phyloP scores from a whole-genome alignment of 2,888 invertebrate genomes.

The Trichopria drosophilae region DNA sequence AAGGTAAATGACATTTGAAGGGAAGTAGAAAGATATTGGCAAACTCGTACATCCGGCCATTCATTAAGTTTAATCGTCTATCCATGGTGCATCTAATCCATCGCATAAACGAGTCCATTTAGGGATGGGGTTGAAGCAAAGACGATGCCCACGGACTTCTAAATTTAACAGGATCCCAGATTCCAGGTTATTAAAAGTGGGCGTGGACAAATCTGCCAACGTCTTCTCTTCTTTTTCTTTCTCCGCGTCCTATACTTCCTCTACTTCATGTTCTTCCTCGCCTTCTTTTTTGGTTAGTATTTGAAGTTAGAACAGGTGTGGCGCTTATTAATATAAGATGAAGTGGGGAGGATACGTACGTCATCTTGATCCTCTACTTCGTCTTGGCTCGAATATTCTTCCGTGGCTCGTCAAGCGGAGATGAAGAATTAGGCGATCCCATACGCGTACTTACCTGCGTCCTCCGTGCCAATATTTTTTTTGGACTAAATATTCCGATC shows the following conservation, averaged over 20 bases:
- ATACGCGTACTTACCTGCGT: conserved; percentile 30
- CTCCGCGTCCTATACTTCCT: conserved; percentile 9
- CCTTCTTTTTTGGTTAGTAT: background rate
- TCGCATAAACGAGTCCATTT: conserved; percentile 33
- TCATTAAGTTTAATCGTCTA: too few species aligned
- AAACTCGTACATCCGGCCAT: too few species aligned
- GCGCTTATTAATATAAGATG: conserved; percentile 51
- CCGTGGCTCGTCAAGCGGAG: conserved; percentile 35
- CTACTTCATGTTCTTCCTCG: conserved; percentile 2
- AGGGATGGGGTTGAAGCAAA: conserved; percentile 25
- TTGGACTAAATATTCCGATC: too few species aligned
- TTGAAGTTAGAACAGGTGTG: conserved; percentile 50
- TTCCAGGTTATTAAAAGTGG: conserved; percentile 57
- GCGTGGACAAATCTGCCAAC: conserved; percentile 39
- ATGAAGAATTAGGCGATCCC: conserved; percentile 40
- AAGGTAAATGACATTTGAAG: too few species aligned
- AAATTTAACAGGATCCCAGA: conserved; percentile 53
- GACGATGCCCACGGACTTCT: too few species aligned
- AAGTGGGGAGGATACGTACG: conserved; percentile 28
- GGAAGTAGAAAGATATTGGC: too few species aligned
- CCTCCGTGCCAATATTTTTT: conserved; percentile 40
- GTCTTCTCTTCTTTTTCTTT: conserved; percentile 3
- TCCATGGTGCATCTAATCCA: conserved; percentile 13
- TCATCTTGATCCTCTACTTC: conserved; percentile 33
- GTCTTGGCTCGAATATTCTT: conserved; percentile 43